Conservation (phyloP, 2,888 invertebrate species). For the Xylota segnis region DNA sequence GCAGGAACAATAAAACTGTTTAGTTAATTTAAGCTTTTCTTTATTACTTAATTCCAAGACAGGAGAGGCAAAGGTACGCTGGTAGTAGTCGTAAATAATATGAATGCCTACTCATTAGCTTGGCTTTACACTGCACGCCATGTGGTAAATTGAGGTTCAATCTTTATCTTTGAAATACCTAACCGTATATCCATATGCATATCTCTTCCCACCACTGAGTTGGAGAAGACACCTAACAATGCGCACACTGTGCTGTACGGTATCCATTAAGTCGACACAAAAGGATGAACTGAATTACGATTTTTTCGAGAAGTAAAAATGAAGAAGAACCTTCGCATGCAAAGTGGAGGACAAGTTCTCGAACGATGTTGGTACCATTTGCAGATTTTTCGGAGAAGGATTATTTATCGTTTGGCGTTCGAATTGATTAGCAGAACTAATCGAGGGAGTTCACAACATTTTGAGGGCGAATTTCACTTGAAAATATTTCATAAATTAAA, state of each 20-base stretch:
- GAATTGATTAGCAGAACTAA: conserved; percentile 71
- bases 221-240: background rate
- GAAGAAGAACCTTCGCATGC: too few relatives aligned
- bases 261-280: conserved; percentile 52
- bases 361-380: conserved; percentile 35
- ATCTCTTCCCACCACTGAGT: conserved; percentile 20
- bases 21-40: background rate
- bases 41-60: background rate
- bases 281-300: conserved; percentile 50
- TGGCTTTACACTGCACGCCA: conserved; percentile 79
- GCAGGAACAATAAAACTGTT: background rate
- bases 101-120: conserved; percentile 78
- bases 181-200: conserved; percentile 18
- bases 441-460: conserved; percentile 59
- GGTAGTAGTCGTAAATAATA: conserved; percentile 48
- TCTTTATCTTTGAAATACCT: conserved; percentile 24
- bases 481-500: conserved; percentile 33
- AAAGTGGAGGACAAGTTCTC: conserved; percentile 23
- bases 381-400: conserved; percentile 12
- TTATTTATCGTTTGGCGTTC: conserved; percentile 50
- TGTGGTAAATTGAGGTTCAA: conserved; percentile 79
- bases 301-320: too few relatives aligned
- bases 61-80: background rate
- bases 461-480: conserved; percentile 42
- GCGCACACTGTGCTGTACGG: conserved; percentile 33